Conservation (phyloP, 2,888 invertebrate species). For the Caenorhabditis doughertyi region DNA sequence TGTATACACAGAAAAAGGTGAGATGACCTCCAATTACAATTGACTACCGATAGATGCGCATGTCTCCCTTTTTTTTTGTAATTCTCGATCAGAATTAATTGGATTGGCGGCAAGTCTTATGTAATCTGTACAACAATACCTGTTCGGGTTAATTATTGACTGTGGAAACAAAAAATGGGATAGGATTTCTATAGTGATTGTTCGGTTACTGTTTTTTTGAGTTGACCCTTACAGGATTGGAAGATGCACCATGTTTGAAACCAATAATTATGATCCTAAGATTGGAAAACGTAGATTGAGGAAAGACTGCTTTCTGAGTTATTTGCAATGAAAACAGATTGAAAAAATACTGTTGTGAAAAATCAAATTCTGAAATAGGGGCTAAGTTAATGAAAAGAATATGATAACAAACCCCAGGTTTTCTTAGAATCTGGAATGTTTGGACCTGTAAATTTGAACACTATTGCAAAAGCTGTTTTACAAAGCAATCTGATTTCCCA, state of each 20-base stretch:
- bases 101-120: conserved; percentile 52
- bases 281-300: no score
- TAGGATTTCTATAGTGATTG: conserved; percentile 40
- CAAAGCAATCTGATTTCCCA: no score
- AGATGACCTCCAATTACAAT: conserved; percentile 40
- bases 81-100: conserved; percentile 34
- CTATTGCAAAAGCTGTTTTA: no score
- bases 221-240: not conserved
- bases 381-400: no score
- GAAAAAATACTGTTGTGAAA: no score
- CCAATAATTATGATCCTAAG: not conserved
- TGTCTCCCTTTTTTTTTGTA: conserved; percentile 4
- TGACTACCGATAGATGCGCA: conserved; percentile 17
- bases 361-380: no score
- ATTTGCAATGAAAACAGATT: no score
- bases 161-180: conserved; percentile 1
- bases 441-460: no score
- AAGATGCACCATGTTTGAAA: not conserved
- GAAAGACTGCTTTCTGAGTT: no score
- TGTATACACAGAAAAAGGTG: conserved; percentile 29
- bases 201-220: not conserved
- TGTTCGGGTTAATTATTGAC: conserved; percentile 12
- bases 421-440: no score
- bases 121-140: conserved; percentile 54
- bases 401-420: no score